phyloP scores from a whole-genome alignment of 2,888 invertebrate species.

The Notocelia uddmanniana region DNA sequence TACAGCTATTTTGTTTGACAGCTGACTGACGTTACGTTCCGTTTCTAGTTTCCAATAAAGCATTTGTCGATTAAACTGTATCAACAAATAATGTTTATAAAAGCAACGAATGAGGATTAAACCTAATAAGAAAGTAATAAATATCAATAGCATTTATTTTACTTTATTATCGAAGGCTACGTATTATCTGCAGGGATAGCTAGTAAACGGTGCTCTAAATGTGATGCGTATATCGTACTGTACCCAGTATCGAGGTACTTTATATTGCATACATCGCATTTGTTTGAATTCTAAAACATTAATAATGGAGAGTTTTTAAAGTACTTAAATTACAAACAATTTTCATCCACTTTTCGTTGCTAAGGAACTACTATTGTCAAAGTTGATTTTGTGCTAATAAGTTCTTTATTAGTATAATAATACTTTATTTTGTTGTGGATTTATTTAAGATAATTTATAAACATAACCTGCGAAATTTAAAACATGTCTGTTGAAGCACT shows the following conservation, averaged over 20 bases:
- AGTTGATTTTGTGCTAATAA: not conserved
- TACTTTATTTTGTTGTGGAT: not conserved
- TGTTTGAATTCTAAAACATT: not conserved
- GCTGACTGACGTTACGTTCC: conserved; percentile 47
- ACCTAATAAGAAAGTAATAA: no score
- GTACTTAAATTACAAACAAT: conserved; percentile 17
- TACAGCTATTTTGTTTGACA: conserved; percentile 60
- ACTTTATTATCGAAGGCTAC: not conserved
- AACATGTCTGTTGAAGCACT: conserved; percentile 46
- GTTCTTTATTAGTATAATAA: not conserved
- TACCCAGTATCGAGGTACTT: conserved; percentile 2
- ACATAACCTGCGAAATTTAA: conserved; percentile 39
- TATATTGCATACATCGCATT: not conserved
- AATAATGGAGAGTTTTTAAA: conserved; percentile 10
- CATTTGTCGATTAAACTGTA: not conserved
- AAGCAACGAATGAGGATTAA: not conserved
- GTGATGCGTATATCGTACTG: conserved; percentile 12
- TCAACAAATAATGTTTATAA: not conserved
- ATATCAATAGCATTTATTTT: not conserved
- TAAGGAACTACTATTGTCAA: conserved; percentile 10
- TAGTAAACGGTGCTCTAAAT: not conserved
- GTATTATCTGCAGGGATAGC: not conserved
- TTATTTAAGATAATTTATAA: not conserved
- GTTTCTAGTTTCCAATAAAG: conserved; percentile 28
- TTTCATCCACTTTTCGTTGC: conserved; percentile 31